Conservation (phyloP, 2,888 invertebrate species). For the Chironomus riparius region DNA sequence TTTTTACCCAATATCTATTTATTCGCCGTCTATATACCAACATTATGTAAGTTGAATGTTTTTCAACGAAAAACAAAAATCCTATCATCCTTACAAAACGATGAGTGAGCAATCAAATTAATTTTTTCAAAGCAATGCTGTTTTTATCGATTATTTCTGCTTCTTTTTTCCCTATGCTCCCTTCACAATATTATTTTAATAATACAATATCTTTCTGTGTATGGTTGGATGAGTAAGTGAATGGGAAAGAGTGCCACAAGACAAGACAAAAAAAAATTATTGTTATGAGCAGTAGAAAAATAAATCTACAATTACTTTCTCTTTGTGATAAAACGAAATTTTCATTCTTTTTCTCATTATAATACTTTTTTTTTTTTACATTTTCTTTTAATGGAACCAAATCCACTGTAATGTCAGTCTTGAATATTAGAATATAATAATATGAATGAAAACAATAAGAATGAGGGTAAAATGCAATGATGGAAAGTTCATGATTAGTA, state of each 20-base stretch:
- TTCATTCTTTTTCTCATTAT: too few species aligned
- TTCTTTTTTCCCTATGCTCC: not conserved
- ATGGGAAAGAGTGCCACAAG: not conserved
- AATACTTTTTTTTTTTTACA: too few species aligned
- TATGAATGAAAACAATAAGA: too few species aligned
- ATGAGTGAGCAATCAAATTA: not conserved
- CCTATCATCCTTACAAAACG: not conserved
- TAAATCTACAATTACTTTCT: too few species aligned
- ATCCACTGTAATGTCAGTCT: not conserved
- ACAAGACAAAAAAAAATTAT: too few species aligned
- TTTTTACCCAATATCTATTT: too few species aligned
- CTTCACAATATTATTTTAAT: not conserved
- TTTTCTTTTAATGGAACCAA: not conserved
- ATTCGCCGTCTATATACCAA: too few species aligned
- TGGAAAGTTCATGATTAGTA: too few species aligned
- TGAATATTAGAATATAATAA: too few species aligned
- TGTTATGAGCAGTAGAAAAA: not conserved
- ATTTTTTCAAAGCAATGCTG: not conserved
- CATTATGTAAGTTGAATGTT: not conserved
- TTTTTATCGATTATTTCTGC: not conserved
- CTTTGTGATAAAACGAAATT: too few species aligned
- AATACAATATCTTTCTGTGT: too few species aligned
- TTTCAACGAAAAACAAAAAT: not conserved
- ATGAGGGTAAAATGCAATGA: too few species aligned
- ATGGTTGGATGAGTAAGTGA: not conserved